Conservation (phyloP, 2,888 invertebrate species). For the Drosophila rellima region DNA sequence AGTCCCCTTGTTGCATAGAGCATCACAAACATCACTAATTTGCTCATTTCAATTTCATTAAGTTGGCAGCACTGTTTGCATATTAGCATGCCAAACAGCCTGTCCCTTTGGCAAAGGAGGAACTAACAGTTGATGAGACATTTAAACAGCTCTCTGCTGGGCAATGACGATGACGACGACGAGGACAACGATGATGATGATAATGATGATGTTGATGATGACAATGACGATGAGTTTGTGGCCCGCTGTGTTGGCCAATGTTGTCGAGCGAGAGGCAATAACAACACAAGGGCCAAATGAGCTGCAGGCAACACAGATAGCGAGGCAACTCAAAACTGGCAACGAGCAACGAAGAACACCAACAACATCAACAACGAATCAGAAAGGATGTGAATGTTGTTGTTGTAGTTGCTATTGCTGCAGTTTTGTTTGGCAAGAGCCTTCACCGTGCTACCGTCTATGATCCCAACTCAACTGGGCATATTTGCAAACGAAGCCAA, state of each 20-base stretch:
- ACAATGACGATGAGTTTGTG: constrained; percentile 56
- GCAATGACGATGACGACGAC: constrained; percentile 39
- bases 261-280: constrained; percentile 46
- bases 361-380: constrained; percentile 32
- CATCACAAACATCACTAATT: constrained; percentile 62
- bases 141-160: constrained; percentile 74
- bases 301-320: constrained; percentile 74
- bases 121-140: constrained; percentile 62
- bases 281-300: constrained; percentile 62
- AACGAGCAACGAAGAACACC: constrained; percentile 32
- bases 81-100: constrained; percentile 76
- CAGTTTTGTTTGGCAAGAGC: constrained; percentile 51
- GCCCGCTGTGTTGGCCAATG: constrained; percentile 61
- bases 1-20: constrained; percentile 18
- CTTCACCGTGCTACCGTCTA: constrained; percentile 51
- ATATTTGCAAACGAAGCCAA: constrained; percentile 64
- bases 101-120: constrained; percentile 18
- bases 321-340: constrained; percentile 48
- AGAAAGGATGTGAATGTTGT: constrained; percentile 48
- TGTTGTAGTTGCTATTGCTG: constrained; percentile 16
- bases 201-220: constrained; percentile 28
- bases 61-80: constrained; percentile 79
- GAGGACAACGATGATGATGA: constrained; percentile 38
- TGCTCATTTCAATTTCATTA: constrained; percentile 80
- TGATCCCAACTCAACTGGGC: constrained; percentile 53